Conservation (phyloP, 2,888 invertebrate genomes). For the Idaea dimidiata region DNA sequence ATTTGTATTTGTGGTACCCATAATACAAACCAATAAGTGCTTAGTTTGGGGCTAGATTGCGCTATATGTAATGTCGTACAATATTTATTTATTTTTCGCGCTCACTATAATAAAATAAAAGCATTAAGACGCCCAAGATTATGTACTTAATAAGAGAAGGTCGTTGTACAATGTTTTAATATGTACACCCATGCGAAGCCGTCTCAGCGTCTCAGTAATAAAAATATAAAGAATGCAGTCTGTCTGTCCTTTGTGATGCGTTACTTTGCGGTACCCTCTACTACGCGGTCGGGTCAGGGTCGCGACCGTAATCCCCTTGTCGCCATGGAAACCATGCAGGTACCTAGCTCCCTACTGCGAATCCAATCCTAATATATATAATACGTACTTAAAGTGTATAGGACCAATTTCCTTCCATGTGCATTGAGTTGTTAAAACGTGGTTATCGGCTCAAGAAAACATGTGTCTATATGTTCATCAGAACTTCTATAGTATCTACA, state of each 20-base stretch:
- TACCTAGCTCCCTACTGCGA: neutral
- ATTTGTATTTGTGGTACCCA: too few relatives aligned
- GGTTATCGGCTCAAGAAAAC: neutral
- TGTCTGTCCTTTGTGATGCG: neutral
- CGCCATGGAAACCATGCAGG: conserved; percentile 5
- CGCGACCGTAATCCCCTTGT: conserved; percentile 10
- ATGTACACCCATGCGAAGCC: neutral
- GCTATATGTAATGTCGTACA: too few relatives aligned
- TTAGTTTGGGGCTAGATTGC: too few relatives aligned
- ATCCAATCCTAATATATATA: neutral
- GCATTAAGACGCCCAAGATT: too few relatives aligned
- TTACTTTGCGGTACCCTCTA: neutral
- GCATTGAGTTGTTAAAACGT: neutral
- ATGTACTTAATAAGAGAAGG: too few relatives aligned
- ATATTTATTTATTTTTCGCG: too few relatives aligned
- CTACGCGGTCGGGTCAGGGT: conserved; percentile 9
- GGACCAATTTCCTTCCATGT: neutral
- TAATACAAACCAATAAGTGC: too few relatives aligned
- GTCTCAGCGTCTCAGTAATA: too few relatives aligned
- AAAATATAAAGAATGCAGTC: neutral
- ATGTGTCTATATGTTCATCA: neutral
- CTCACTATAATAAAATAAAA: too few relatives aligned
- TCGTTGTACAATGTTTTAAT: too few relatives aligned
- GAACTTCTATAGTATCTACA: neutral
- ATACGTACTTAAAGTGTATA: neutral